A percentile compares a stretch with the other conserved stretches of the same genome.
phyloP scores from a whole-genome alignment of 2,797 vertebrate genomes.

The Distichodus sexfasciatus region DNA sequence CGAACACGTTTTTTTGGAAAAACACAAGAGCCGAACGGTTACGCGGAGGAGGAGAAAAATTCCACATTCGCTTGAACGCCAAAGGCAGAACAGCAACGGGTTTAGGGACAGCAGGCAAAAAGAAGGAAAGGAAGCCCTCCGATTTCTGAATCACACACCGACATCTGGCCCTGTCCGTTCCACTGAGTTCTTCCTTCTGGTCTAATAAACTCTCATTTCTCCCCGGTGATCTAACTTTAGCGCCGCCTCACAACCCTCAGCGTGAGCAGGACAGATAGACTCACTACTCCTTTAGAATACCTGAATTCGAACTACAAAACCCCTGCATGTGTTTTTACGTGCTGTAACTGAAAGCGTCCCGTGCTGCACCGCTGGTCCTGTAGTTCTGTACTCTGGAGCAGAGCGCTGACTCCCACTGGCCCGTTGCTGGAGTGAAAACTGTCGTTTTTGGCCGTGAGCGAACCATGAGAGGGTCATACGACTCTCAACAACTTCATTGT shows the following conservation, averaged over 20 bases:
- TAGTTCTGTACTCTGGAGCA: slow-evolving; percentile 4
- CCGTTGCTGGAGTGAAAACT: slow-evolving; percentile 51
- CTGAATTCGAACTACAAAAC: slow-evolving; percentile 2
- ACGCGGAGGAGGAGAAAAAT: too few relatives aligned
- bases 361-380: background rate
- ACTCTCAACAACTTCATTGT: slow-evolving; percentile 64
- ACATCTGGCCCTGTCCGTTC: slow-evolving; percentile 72
- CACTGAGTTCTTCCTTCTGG: slow-evolving; percentile 68
- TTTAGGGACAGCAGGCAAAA: too few relatives aligned
- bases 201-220: slow-evolving; percentile 61
- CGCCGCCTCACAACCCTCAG: slow-evolving; percentile 6
- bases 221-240: slow-evolving; percentile 56
- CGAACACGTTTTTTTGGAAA: too few relatives aligned
- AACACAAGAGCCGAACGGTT: too few relatives aligned
- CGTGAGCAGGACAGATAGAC: background rate
- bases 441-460: slow-evolving; percentile 53
- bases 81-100: too few relatives aligned
- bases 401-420: slow-evolving; percentile 36
- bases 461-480: slow-evolving; percentile 56
- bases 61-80: too few relatives aligned
- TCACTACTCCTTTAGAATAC: background rate
- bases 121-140: too few relatives aligned
- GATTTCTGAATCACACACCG: slow-evolving; percentile 17
- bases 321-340: slow-evolving; percentile 13
- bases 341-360: background rate